Evolutionary conservation across 2,888 invertebrate species (phyloP).

Genomic region (Dioctria linearis): DNA sequence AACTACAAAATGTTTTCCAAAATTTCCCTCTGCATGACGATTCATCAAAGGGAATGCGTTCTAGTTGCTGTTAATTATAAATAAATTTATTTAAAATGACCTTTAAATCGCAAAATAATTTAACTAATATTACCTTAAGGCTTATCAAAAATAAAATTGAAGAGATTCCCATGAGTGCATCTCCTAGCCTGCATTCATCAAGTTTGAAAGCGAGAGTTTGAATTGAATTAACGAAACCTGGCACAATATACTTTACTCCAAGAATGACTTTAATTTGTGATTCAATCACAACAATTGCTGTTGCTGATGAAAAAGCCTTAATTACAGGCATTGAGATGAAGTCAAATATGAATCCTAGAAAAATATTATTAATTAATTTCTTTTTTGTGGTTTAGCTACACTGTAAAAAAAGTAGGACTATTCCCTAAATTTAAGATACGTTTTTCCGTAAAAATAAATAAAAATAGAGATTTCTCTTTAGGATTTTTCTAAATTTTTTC

Average conservation of each 20-base stretch:
- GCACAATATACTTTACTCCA: conserved; percentile 80
- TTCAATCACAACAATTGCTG: conserved; percentile 83
- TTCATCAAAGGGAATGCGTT: conserved; percentile 72
- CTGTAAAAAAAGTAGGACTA: too few species aligned
- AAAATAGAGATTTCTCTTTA: too few species aligned
- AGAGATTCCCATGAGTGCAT: conserved; percentile 77
- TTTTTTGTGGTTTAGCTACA: background rate
- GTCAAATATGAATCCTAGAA: conserved; percentile 85
- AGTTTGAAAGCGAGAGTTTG: conserved; percentile 73
- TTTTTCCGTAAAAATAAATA: too few species aligned
- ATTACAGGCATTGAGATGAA: conserved; percentile 89
- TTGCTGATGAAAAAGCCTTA: conserved; percentile 90
- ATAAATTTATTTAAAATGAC: background rate
- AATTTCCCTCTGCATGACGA: conserved; percentile 65
- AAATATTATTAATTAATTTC: background rate
- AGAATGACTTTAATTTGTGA: conserved; percentile 84
- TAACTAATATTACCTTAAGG: conserved; percentile 74
- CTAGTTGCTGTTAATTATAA: conserved; percentile 74
- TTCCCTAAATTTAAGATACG: too few species aligned
- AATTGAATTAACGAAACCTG: conserved; percentile 78
- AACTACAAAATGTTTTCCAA: conserved; percentile 76
- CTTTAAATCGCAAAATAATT: background rate
- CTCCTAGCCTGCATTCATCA: conserved; percentile 74
- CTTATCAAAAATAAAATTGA: conserved; percentile 79
- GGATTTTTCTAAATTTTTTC: too few species aligned